Base-by-base conservation (phyloP, 2,888 invertebrate genomes). In the Parnassius apollo region DNA sequence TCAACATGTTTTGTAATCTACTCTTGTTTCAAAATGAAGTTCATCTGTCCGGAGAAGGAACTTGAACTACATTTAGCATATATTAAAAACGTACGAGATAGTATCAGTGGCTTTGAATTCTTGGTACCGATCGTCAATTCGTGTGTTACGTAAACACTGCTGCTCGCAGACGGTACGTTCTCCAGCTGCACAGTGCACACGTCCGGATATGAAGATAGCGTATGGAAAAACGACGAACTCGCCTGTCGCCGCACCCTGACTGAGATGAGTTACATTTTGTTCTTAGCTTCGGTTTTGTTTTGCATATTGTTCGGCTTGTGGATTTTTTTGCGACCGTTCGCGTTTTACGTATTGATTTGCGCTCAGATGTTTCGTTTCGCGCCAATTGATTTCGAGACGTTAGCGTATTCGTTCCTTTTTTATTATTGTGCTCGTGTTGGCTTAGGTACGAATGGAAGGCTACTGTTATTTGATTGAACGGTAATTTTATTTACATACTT, bases 131-230 rank as follows among this genome's bases (percentile, higher is more conserved):
- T 51, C 62, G 62, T 65, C 66, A 64, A 56, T 58, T 64, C 63
- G 57, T 42, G 49, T 54, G 57, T 62, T 64, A 66, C 59, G 61
- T 59, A 55, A 56, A 51, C 54, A 35, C 11, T 35, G 35, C 44
- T 13, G 52, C 25, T 44, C 50, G 12, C 57, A 46, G 57, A 57
- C 57, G 57, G 52, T 44, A 46, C 50, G 50, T 13, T 49, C 13
- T 9, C 49, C 8, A 13, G 57, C 51, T n/a, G 50, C 55, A 70
- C 74, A 69, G 73, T n/a, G 50, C 55, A 70, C 74, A 69, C 74
- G 75, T 76, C 87, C 89, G 90, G 89, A 89, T 90, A 88, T 88
- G 88, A 88, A 89, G 90, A 88, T 88, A 89, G 83, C 83, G 81
- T 71, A 73, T 73, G 83, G 82, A 86, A 88, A 88, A 89, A 87